These are phyloP conservation scores for Gymnobelideus leadbeateri DNA, from an alignment of 2,113 vertebrate species.

Conservation along the genomic window DNA sequence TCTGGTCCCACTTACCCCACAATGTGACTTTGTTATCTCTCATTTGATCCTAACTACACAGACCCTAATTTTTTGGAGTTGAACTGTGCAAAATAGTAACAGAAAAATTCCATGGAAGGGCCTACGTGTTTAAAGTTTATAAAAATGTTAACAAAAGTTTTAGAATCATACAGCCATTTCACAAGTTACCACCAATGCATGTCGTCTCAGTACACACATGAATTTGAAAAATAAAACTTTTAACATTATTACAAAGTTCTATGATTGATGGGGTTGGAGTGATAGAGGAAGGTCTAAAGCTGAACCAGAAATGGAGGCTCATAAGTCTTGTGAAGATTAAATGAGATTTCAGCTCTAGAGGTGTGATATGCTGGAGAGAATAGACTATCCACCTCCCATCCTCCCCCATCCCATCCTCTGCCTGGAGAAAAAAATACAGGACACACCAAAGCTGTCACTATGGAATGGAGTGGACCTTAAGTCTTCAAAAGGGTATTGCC, in stretches of 20 bases:
- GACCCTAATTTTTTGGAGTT: neutral
- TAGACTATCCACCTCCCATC: neutral
- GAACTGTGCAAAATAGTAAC: neutral
- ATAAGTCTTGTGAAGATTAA: neutral
- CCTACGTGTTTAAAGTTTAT: neutral
- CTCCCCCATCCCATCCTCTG: neutral
- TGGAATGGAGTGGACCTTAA: neutral
- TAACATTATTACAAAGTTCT: neutral
- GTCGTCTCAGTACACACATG: neutral
- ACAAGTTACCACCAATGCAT: neutral
- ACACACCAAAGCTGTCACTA: neutral
- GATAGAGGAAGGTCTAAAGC: neutral
- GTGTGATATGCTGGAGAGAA: neutral
- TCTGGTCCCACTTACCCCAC: neutral
- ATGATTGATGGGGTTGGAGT: neutral
- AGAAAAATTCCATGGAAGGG: neutral
- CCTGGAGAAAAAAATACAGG: neutral
- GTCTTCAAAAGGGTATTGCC: neutral
- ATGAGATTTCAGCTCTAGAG: neutral
- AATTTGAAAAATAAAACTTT: neutral
- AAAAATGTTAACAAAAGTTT: neutral
- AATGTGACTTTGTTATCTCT: neutral
- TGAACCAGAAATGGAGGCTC: neutral
- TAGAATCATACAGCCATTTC: neutral
- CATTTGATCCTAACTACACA: neutral